These are phyloP conservation scores for Epinotia demarniana DNA, from an alignment of 2,888 invertebrate genomes.

Conservation along the genomic window DNA sequence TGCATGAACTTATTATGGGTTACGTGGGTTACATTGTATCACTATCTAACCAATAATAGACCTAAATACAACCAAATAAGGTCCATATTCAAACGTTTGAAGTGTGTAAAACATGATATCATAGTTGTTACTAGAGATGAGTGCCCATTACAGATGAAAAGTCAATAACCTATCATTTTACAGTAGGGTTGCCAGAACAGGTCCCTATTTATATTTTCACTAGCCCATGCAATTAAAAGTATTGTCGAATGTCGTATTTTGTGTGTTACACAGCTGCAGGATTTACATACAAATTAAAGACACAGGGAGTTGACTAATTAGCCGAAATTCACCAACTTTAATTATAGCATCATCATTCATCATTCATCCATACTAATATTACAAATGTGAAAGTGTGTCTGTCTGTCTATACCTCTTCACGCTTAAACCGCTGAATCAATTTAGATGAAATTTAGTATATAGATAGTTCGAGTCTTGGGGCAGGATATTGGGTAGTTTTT, in stretches of 20 bases:
- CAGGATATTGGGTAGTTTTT: no score
- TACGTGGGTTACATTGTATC: slow-evolving; percentile 20
- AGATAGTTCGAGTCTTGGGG: no score
- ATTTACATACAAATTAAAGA: background rate
- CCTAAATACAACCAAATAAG: background rate
- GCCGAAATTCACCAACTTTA: no score
- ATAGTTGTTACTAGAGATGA: slow-evolving; percentile 28
- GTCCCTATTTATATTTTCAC: background rate
- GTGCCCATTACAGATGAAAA: slow-evolving; percentile 11
- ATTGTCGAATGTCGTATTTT: no score
- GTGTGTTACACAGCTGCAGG: background rate
- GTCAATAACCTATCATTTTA: slow-evolving; percentile 29
- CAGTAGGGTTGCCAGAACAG: slow-evolving; percentile 5
- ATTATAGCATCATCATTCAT: no score
- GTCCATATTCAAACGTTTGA: slow-evolving; percentile 11
- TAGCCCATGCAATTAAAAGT: background rate
- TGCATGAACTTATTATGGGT: slow-evolving; percentile 10
- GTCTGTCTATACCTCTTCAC: no score
- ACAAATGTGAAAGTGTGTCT: no score
- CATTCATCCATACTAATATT: no score
- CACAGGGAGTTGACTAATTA: background rate
- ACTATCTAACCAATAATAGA: background rate
- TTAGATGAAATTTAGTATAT: no score
- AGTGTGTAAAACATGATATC: slow-evolving; percentile 28
- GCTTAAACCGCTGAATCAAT: no score